Evolutionary conservation across 2,888 invertebrate genomes (phyloP), one percentile per base, ranked within the genome.

Genomic region (Sphaerolaimus hirsutus): DNA sequence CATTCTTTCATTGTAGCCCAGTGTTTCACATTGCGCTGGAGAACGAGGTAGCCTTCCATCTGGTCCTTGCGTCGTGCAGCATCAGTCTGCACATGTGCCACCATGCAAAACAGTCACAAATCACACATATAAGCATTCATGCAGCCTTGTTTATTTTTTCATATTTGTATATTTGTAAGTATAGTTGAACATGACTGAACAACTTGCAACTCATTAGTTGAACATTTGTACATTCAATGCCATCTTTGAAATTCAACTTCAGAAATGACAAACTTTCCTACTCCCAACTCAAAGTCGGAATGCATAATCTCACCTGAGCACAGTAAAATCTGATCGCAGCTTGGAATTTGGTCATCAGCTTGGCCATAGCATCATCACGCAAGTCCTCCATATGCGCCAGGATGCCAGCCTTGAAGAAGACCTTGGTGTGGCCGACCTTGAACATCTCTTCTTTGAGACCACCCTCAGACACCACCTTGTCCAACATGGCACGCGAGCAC

Each of bases 301-400:
- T n/a, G n/a, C 66, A 93, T 80, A 68, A 93, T 91, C 74, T 86
- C 19, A 51, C 54, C 46, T 56, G 54, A 29, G 55, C 58, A 48
- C 60, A 49, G 51, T 54, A 60, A 49, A 52, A 54, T 40, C 57
- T 55, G 46, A 59, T 53, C 43, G 51, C 48, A 26, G 55, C 50
- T 48, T 70, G 70, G 63, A 70, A 67, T 83, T 87, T 87, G 64
- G 89, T 82, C 66, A 97, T 80, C 68, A 99, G 89, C 74, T 84
- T 86, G 38, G 45, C n/a, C 59, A 93, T 74, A 73, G 89, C 83
- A 69, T 91, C 91, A 71, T 93, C 93, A 77, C 93, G 84, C 72
- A 91, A 75, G 72, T 93, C 93, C 71, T 93, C 93, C 79, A 93
- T 84, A 73, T 83, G 83, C 84, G 93, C 93, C 76, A 93, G 73